Base-by-base conservation (phyloP, 2,888 invertebrate genomes). In the Machimus rusticus region DNA sequence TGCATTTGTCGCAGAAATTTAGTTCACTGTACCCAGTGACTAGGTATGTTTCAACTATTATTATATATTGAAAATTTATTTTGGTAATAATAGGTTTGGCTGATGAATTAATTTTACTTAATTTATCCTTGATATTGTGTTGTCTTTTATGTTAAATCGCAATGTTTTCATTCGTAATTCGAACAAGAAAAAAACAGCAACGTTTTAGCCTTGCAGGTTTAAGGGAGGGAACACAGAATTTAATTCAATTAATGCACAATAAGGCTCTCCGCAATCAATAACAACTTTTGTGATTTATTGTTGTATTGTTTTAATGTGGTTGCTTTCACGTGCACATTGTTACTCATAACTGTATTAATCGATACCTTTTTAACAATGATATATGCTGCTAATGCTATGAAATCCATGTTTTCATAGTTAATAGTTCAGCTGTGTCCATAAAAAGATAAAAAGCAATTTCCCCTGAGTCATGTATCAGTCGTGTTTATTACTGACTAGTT, bases 1-100 rank as follows among this genome's bases (percentile, higher is more conserved):
- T 98, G 77, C 98, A 98, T 92, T 93, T 98, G 90, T 96, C 97
- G 89, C 98, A 98, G 93, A 96, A 96, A 91, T 97, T 98, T 92
- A 96, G 95, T 91, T 96, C 96, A 90, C 93, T 97, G 79, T 97
- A 97, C 92, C 97, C 97, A 6, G 95, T 95, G 34, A 96, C 96
- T 81, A 94, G 90, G 90, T 90, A 88, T 81, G 39, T 66, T 87
- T 37, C 9, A 34, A 8, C 19, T 66, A 23, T 66, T 23, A 51
- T 51, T 6, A 6, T 1, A n/a, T 51, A 19, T 51, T 51, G n/a
- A n/a, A 6, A 51, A 19, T 51, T 51, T n/a, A 23, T 66, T 66
- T 12, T 66, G 23, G 19, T 66, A 66, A 66, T 28, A 66, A 28
- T 66, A 66, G 66, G 12, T 66, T 23, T 66, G 19, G 66, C 12